A percentile compares a stretch with the other conserved stretches of the same genome.
phyloP scores from a whole-genome alignment of 64 coral and sea anemone genomes.

The Pachyseris speciosa region DNA sequence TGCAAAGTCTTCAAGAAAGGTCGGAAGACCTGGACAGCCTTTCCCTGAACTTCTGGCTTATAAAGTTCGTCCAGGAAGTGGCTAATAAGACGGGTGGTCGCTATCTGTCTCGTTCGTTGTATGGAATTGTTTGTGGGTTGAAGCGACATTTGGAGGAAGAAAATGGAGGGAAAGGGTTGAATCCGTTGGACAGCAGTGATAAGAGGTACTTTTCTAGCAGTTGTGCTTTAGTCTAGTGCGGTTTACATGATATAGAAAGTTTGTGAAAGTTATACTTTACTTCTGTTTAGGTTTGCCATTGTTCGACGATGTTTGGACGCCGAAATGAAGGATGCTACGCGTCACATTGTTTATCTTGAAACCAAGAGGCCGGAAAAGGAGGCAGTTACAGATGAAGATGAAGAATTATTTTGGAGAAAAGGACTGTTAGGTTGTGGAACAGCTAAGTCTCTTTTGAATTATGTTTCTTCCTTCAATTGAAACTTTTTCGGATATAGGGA shows the following conservation, averaged over 20 bases:
- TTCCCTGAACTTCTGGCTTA: too few relatives aligned
- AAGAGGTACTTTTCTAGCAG: conserved; percentile 58
- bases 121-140: conserved; percentile 26
- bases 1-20: too few relatives aligned
- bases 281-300: conserved; percentile 46
- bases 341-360: background rate
- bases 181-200: conserved; percentile 32
- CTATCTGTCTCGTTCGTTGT: background rate
- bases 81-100: too few relatives aligned
- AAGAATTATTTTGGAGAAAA: conserved; percentile 58
- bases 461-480: conserved; percentile 45
- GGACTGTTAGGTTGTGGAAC: conserved; percentile 24
- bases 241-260: conserved; percentile 49
- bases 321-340: conserved; percentile 54
- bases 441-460: conserved; percentile 49
- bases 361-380: conserved; percentile 43
- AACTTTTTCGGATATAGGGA: conserved; percentile 54
- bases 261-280: conserved; percentile 41
- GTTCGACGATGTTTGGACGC: conserved; percentile 45
- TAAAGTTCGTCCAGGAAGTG: too few relatives aligned
- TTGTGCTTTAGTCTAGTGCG: conserved; percentile 55
- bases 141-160: background rate
- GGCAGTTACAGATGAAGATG: conserved; percentile 58
- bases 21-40: too few relatives aligned
- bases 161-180: conserved; percentile 7